Conservation (phyloP, 2,888 invertebrate species). For the Myopa testacea region DNA sequence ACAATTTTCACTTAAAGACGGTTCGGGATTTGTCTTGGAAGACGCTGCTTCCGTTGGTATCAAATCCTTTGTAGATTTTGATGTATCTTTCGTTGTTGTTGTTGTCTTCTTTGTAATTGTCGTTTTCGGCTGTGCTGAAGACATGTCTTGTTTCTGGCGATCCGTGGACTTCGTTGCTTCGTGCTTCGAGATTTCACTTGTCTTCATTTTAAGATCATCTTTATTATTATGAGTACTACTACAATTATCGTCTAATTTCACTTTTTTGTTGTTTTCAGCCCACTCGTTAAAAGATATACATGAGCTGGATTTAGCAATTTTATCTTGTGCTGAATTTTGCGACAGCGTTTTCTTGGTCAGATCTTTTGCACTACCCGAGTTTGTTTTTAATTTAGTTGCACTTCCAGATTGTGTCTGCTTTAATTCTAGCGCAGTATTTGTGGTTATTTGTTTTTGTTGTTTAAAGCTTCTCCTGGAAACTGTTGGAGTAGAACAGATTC, state of each 20-base stretch:
- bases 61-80: background rate
- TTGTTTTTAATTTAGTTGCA: background rate
- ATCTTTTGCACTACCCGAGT: background rate
- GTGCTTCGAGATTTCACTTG: background rate
- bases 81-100: background rate
- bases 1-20: no score
- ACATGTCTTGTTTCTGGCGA: background rate
- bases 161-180: background rate
- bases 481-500: background rate
- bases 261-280: background rate
- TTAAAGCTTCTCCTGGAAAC: background rate
- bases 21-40: no score
- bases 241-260: background rate
- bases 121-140: background rate
- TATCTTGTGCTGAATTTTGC: background rate
- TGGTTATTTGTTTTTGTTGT: background rate
- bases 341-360: background rate
- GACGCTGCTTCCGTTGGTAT: no score
- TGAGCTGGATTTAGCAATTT: background rate
- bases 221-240: background rate
- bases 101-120: no score
- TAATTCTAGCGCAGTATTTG: slow-evolving; percentile 24
- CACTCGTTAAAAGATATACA: background rate
- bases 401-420: background rate
- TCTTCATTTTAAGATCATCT: background rate